phyloP scores from a whole-genome alignment of 2,797 vertebrate species.

The Tenualosa thibaudeaui region DNA sequence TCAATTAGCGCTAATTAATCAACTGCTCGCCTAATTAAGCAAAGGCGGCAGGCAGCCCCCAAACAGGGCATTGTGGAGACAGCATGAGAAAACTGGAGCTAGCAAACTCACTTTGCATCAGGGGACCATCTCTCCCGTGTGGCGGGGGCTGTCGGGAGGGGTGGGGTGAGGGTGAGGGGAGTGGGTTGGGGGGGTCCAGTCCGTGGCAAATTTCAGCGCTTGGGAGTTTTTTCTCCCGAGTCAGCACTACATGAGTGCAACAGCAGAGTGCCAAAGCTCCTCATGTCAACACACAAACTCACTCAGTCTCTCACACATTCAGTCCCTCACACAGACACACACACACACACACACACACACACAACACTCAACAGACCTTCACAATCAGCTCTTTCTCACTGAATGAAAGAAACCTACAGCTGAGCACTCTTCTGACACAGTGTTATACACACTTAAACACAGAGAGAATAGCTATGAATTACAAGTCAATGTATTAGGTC shows the following conservation, averaged over 20 bases:
- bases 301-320: too few relatives aligned
- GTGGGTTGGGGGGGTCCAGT: background rate
- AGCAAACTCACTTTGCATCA: constrained; percentile 83
- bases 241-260: background rate
- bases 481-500: background rate
- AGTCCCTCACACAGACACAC: background rate
- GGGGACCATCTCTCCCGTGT: constrained; percentile 65
- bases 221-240: background rate
- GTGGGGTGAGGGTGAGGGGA: constrained; percentile 10
- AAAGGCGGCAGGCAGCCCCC: constrained; percentile 91
- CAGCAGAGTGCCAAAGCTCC: constrained; percentile 1
- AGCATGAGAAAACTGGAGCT: constrained; percentile 91
- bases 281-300: constrained; percentile 17
- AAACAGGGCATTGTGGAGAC: constrained; percentile 85
- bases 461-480: background rate
- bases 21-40: constrained; percentile 99
- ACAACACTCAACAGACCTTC: background rate
- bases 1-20: constrained; percentile 99
- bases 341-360: background rate
- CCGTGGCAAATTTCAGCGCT: background rate
- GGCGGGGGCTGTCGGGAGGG: constrained; percentile 32
- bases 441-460: background rate
- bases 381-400: background rate
- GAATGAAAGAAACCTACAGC: background rate
- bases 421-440: background rate